Percentiles rank a stretch among this genome's conserved stretches.
These are phyloP conservation scores for Brachionus paranguensis DNA, from an alignment of 1,140 invertebrate genomes.

Conservation along the genomic window DNA sequence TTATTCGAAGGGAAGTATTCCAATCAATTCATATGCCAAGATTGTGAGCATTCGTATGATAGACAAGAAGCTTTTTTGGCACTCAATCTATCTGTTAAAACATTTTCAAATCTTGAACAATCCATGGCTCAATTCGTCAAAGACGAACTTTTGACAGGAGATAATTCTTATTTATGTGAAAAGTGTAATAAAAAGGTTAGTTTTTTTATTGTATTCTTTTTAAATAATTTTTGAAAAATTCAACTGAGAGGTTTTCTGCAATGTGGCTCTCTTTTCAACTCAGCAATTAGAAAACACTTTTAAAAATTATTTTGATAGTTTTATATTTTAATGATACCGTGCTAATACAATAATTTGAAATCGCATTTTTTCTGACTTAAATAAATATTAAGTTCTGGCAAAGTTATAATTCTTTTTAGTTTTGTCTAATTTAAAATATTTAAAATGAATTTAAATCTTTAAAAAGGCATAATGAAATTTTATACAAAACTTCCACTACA, in stretches of 20 bases:
- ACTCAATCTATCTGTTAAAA: slow-evolving; percentile 92
- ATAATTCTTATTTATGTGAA: slow-evolving; percentile 97
- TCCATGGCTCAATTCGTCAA: slow-evolving; percentile 98
- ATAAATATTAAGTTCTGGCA: no score
- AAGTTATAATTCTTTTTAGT: no score
- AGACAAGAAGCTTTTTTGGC: slow-evolving; percentile 97
- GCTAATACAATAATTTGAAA: no score
- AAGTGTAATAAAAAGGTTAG: slow-evolving; percentile 94
- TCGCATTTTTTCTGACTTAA: no score
- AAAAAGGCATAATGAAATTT: no score
- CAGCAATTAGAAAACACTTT: no score
- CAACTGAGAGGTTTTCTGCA: no score
- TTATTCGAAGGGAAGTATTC: slow-evolving; percentile 93
- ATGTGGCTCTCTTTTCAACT: background rate
- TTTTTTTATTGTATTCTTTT: background rate
- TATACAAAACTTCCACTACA: no score
- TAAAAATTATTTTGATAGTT: no score
- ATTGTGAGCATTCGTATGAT: slow-evolving; percentile 85
- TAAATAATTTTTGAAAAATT: background rate
- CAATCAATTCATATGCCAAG: slow-evolving; percentile 98
- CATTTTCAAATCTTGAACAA: slow-evolving; percentile 82
- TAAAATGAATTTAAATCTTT: no score
- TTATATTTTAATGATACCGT: no score
- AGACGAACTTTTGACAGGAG: slow-evolving; percentile 91
- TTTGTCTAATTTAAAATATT: no score